A percentile compares a stretch with the other conserved stretches of the same genome.
These are phyloP conservation scores for Oostethus manadensis DNA, from an alignment of 2,113 vertebrate species.

Conservation along the genomic window DNA sequence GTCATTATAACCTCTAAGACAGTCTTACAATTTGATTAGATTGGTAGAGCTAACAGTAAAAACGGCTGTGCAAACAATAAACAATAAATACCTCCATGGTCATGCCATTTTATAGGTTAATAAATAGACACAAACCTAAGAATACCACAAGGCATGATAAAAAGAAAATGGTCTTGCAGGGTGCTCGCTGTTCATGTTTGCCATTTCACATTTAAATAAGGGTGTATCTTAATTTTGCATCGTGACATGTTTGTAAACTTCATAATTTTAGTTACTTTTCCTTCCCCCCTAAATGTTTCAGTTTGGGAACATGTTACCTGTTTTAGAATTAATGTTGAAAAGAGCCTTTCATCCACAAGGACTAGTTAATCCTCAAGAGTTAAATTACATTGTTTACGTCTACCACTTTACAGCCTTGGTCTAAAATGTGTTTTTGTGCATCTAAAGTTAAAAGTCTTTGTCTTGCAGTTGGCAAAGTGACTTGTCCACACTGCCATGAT, in stretches of 20 bases:
- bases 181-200: too few species aligned
- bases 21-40: too few species aligned
- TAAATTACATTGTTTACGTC: slow-evolving; percentile 19
- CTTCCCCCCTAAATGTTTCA: too few species aligned
- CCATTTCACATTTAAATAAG: too few species aligned
- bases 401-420: slow-evolving; percentile 29
- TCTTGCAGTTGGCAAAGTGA: slow-evolving; percentile 57
- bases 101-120: slow-evolving; percentile 6
- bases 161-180: background rate
- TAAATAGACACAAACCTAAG: background rate
- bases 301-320: background rate
- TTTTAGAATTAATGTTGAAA: background rate
- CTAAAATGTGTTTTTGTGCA: slow-evolving; percentile 31
- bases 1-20: too few species aligned
- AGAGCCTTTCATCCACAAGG: background rate
- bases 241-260: too few species aligned
- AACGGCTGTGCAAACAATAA: background rate
- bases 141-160: background rate
- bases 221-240: too few species aligned
- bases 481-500: slow-evolving; percentile 37
- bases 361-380: slow-evolving; percentile 31
- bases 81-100: slow-evolving; percentile 13
- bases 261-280: too few species aligned
- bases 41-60: background rate
- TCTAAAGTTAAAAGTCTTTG: slow-evolving; percentile 62